Percentiles rank a stretch among this genome's conserved stretches.
Evolutionary conservation across 1,140 invertebrate genomes (phyloP).

Genomic region (Trialeurodes vaporariorum): DNA sequence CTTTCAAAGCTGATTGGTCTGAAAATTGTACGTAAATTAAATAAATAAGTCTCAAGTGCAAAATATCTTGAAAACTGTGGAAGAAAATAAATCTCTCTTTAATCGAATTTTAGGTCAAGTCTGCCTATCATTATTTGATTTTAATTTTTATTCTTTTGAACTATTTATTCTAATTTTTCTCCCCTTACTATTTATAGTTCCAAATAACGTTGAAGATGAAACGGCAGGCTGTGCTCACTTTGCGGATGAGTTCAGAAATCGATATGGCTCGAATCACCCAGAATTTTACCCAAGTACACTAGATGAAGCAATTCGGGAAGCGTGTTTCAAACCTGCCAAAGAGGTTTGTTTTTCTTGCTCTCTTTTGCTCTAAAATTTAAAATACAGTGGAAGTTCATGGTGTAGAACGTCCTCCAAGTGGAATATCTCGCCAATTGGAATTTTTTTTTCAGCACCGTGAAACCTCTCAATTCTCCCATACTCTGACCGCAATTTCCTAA

Average conservation of each 20-base stretch:
- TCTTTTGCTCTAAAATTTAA: too few relatives aligned
- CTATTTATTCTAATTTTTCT: slow-evolving; percentile 10
- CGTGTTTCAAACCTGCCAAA: slow-evolving; percentile 72
- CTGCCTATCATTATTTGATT: slow-evolving; percentile 6
- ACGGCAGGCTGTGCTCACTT: slow-evolving; percentile 76
- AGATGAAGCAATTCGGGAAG: slow-evolving; percentile 78
- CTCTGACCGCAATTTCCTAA: too few relatives aligned
- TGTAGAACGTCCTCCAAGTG: too few relatives aligned
- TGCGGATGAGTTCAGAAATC: slow-evolving; percentile 63
- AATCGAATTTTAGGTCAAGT: slow-evolving; percentile 11
- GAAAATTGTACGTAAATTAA: too few relatives aligned
- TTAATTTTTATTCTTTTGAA: slow-evolving; percentile 3
- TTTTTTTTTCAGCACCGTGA: too few relatives aligned
- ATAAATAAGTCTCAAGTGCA: too few relatives aligned
- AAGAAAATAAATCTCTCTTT: background rate
- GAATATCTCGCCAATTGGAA: too few relatives aligned
- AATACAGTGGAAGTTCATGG: too few relatives aligned
- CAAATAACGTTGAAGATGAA: slow-evolving; percentile 75
- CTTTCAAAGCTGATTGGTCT: too few relatives aligned
- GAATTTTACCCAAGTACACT: slow-evolving; percentile 82
- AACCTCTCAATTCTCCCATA: too few relatives aligned
- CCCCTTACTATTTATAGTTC: slow-evolving; percentile 48
- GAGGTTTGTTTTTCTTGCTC: too few relatives aligned
- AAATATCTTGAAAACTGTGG: too few relatives aligned
- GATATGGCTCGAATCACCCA: slow-evolving; percentile 69